A percentile compares a stretch with the other conserved stretches of the same genome.
These are phyloP conservation scores for Hypsopygia costalis DNA, from an alignment of 2,888 invertebrate species.

Conservation along the genomic window DNA sequence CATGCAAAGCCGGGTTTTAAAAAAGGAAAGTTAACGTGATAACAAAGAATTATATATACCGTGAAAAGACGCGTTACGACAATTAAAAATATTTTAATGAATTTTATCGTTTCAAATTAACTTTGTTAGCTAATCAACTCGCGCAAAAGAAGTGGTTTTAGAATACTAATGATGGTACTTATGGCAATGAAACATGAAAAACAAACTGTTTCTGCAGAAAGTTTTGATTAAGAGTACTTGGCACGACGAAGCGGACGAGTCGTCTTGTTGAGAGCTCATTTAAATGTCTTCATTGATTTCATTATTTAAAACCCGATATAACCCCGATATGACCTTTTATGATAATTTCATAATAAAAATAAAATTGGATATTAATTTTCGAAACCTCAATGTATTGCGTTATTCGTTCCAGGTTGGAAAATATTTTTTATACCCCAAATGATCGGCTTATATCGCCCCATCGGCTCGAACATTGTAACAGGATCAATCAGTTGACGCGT, in stretches of 20 bases:
- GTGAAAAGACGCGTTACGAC: conserved; percentile 33
- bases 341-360: conserved; percentile 3
- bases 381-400: conserved; percentile 2
- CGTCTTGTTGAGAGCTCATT: conserved; percentile 38
- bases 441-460: conserved; percentile 70
- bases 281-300: conserved; percentile 43
- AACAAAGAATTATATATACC: conserved; percentile 46
- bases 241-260: conserved; percentile 20
- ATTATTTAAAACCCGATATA: conserved; percentile 38
- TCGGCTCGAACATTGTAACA: conserved; percentile 63
- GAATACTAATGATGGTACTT: too few species aligned
- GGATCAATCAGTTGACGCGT: conserved; percentile 66
- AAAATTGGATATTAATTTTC: background rate
- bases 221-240: conserved; percentile 33
- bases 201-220: conserved; percentile 41
- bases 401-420: conserved; percentile 24
- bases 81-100: conserved; percentile 61
- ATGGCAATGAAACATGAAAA: conserved; percentile 49
- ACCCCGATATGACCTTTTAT: too few species aligned
- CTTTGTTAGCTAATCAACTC: conserved; percentile 41
- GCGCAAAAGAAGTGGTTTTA: conserved; percentile 22
- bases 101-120: conserved; percentile 49
- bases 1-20: conserved; percentile 54
- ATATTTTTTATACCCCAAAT: conserved; percentile 59
- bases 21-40: conserved; percentile 43